Evolutionary conservation across 2,113 vertebrate species (phyloP).

Genomic region (Cyrtonyx montezumae): DNA sequence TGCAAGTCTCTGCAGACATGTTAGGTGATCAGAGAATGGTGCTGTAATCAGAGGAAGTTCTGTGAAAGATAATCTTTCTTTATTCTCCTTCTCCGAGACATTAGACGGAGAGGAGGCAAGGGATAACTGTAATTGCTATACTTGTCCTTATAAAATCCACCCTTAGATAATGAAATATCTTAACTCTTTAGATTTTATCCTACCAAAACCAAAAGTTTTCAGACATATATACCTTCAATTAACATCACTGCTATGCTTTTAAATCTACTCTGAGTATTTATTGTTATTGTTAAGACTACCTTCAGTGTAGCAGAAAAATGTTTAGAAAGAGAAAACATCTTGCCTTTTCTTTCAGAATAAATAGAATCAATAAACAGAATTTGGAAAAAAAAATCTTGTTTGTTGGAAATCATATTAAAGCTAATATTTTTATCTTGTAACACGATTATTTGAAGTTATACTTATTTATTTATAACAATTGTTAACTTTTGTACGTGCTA

Average conservation of each 20-base stretch:
- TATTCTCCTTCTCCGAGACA: conserved; percentile 79
- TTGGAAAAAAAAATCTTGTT: neutral
- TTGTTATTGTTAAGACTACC: neutral
- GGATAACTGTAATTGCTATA: conserved; percentile 69
- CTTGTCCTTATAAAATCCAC: conserved; percentile 76
- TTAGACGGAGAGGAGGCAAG: conserved; percentile 65
- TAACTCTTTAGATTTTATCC: conserved; percentile 25
- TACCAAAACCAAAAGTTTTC: conserved; percentile 36
- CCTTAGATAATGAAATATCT: conserved; percentile 29
- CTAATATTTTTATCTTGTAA: neutral
- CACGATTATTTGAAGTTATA: neutral
- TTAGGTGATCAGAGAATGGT: conserved; percentile 82
- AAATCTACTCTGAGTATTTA: neutral
- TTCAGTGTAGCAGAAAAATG: neutral
- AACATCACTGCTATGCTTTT: neutral
- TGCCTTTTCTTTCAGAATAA: neutral
- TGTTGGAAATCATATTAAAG: neutral
- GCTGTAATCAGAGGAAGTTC: conserved; percentile 84
- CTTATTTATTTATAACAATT: neutral
- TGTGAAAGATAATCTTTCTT: conserved; percentile 82
- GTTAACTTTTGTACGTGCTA: neutral
- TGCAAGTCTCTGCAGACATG: conserved; percentile 75
- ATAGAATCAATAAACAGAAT: neutral
- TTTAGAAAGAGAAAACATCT: neutral
- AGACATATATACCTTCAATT: conserved; percentile 27